Base-by-base conservation (phyloP, 1,140 invertebrate genomes). In the Onthophagus taurus region DNA sequence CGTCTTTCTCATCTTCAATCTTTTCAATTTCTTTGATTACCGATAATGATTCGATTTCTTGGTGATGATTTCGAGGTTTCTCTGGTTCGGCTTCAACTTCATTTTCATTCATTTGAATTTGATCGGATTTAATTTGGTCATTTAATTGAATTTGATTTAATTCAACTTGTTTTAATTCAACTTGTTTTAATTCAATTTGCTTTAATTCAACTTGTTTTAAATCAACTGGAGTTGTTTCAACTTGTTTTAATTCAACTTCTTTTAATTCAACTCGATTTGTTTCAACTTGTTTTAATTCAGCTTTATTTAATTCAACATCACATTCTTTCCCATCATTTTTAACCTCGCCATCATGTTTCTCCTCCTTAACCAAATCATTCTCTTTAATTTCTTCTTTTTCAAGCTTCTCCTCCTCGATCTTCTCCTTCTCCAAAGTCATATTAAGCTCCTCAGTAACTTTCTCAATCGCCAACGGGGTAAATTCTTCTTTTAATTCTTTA, bases 401-500 rank as follows among this genome's bases (percentile, higher is more conserved):
- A 5, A 36, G 34, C 9, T 26, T 26, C 23, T 6, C 23, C 23
- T 6, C 23, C 6, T 6, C 6, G 6, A n/a, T n/a, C 6, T 6
- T 26, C n/a, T 26, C 45, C 33, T 46, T 18, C 52, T 56, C 46
- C 12, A 54, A 36, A n/a, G 45, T 51, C 29, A 49, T 44, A 47
- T 55, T 63, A 31, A 53, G 34, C 45, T 58, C 63, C 31, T 65
- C 63, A 5, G 54, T 52, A 3, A 58, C 50, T 29, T 55, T 53
- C 47, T 56, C 52, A 43, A 59, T 53, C 1, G 58, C 49, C 12
- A 53, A 38, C 16, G 42, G 49, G 39, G 14, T n/a, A n/a, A n/a
- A n/a, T n/a, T n/a, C n/a, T n/a, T n/a, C 14, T 23, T 52, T 43
- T 44, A 39, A 12, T 18, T 45, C 44, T 13, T 9, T 17, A 4